Conservation (phyloP, 2,797 vertebrate species). For the Tapirus indicus region DNA sequence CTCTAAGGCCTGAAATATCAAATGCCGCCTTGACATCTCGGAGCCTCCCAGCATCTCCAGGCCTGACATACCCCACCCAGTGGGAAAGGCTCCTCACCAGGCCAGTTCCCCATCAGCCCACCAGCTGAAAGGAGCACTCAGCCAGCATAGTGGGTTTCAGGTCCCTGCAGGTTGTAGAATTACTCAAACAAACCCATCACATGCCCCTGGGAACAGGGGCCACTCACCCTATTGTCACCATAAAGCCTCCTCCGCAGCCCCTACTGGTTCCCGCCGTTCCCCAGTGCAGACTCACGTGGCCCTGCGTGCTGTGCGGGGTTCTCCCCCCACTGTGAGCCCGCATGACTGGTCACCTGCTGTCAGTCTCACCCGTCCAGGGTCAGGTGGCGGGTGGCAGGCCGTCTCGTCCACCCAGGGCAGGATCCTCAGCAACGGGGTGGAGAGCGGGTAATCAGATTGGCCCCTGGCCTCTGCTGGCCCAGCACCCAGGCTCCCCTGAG, state of each 20-base stretch:
- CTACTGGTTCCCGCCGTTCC: rapidly evolving
- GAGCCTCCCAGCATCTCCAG: neutral
- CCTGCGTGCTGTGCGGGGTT: too few species aligned
- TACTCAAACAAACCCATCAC: neutral
- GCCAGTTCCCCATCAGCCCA: rapidly evolving
- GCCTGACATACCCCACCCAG: neutral
- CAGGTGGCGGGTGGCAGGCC: rapidly evolving
- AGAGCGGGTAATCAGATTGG: rapidly evolving
- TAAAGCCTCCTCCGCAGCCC: neutral
- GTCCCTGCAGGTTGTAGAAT: too few species aligned
- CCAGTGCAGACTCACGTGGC: too few species aligned
- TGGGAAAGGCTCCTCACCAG: too few species aligned
- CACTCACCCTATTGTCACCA: too few species aligned
- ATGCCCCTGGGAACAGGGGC: too few species aligned
- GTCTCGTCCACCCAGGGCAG: too few species aligned
- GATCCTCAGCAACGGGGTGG: rapidly evolving
- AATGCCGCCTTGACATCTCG: neutral
- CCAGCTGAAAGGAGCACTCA: too few species aligned
- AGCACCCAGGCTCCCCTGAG: neutral
- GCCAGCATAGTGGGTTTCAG: rapidly evolving
- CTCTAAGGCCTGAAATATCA: rapidly evolving
- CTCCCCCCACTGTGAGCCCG: neutral
- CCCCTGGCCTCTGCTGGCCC: neutral
- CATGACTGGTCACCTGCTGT: neutral
- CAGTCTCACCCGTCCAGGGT: rapidly evolving